These are phyloP conservation scores for Gymnodraco acuticeps DNA, from an alignment of 2,797 vertebrate species.

Conservation along the genomic window DNA sequence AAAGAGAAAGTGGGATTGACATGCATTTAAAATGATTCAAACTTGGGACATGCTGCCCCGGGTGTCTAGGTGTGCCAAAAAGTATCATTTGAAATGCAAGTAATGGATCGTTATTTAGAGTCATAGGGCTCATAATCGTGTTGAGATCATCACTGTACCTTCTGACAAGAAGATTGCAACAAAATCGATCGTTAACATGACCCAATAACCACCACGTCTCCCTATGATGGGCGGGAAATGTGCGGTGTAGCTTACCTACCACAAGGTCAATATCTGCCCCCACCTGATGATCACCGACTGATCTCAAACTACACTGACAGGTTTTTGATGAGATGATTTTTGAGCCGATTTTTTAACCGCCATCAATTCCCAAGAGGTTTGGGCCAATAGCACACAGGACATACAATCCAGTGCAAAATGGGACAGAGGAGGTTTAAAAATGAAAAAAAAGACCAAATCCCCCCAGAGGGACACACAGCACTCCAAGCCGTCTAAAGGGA, in stretches of 20 bases:
- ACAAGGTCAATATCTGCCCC: slow-evolving; percentile 77
- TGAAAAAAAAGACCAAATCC: slow-evolving; percentile 37
- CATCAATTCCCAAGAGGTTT: slow-evolving; percentile 59
- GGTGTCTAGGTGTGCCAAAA: too few relatives aligned
- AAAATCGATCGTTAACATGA: slow-evolving; percentile 53
- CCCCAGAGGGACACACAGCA: slow-evolving; percentile 29
- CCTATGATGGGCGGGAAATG: slow-evolving; percentile 41
- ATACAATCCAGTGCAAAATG: slow-evolving; percentile 75
- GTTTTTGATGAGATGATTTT: slow-evolving; percentile 78
- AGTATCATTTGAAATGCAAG: neutral
- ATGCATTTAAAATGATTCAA: too few relatives aligned
- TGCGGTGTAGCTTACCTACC: slow-evolving; percentile 63
- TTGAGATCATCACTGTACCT: slow-evolving; percentile 4
- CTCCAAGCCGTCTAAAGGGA: slow-evolving; percentile 45
- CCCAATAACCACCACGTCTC: slow-evolving; percentile 46
- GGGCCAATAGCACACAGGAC: slow-evolving; percentile 62
- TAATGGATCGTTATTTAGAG: neutral
- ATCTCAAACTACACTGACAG: slow-evolving; percentile 74
- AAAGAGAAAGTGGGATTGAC: too few relatives aligned
- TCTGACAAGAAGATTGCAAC: slow-evolving; percentile 31
- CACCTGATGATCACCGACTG: slow-evolving; percentile 62
- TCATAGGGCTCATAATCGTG: slow-evolving; percentile 4
- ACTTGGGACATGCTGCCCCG: too few relatives aligned
- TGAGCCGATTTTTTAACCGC: slow-evolving; percentile 73
- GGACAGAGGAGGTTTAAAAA: slow-evolving; percentile 50